These are phyloP conservation scores for Aphaenogaster floridana DNA, from an alignment of 1,140 invertebrate species.

Conservation along the genomic window DNA sequence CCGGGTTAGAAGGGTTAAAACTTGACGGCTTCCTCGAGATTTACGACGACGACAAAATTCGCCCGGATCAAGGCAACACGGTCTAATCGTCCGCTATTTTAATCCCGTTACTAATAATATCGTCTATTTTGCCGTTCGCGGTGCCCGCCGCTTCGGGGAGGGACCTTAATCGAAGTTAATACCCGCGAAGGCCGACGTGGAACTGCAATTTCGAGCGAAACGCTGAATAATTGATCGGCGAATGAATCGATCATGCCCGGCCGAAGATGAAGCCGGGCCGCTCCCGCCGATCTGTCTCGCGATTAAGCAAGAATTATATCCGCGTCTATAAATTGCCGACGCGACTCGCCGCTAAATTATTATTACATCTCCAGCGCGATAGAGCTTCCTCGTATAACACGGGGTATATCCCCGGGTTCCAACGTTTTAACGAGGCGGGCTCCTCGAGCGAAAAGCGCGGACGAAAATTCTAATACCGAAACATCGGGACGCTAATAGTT, in stretches of 20 bases:
- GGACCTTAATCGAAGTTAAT: slow-evolving; percentile 60
- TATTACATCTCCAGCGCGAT: slow-evolving; percentile 9
- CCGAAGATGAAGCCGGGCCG: slow-evolving; percentile 25
- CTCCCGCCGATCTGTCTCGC: background rate
- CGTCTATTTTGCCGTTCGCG: slow-evolving; percentile 56
- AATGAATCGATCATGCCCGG: slow-evolving; percentile 43
- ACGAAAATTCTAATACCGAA: background rate
- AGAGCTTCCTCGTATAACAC: background rate
- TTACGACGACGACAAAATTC: slow-evolving; percentile 39
- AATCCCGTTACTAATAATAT: slow-evolving; percentile 60
- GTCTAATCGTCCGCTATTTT: slow-evolving; percentile 60
- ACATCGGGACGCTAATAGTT: background rate
- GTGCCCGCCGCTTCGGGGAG: slow-evolving; percentile 31
- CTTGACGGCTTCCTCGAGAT: background rate
- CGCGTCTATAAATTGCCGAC: slow-evolving; percentile 59
- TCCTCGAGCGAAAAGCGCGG: too few species aligned
- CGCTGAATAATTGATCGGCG: slow-evolving; percentile 49
- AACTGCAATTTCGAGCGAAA: slow-evolving; percentile 53
- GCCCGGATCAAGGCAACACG: slow-evolving; percentile 54
- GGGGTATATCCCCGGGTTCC: background rate
- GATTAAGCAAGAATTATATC: slow-evolving; percentile 42
- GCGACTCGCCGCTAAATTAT: slow-evolving; percentile 45
- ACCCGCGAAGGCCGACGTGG: slow-evolving; percentile 46
- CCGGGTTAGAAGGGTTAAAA: background rate
- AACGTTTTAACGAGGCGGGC: background rate